Evolutionary conservation across 2,113 vertebrate genomes (phyloP), one percentile per base, ranked within the genome.

Genomic region (Stegastes partitus): DNA sequence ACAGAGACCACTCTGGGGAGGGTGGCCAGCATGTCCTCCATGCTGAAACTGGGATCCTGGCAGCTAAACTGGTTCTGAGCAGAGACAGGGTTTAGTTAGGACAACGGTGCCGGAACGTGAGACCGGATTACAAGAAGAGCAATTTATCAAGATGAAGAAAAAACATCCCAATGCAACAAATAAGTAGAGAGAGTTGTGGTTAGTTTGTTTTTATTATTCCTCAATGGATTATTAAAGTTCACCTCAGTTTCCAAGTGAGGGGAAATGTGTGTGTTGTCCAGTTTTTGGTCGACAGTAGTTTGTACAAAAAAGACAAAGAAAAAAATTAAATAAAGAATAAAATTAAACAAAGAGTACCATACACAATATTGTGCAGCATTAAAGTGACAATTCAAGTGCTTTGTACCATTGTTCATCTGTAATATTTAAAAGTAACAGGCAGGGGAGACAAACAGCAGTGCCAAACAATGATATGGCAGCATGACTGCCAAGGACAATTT

Each of bases 11-110:
- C 92, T 93, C 93, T 89, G 68, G 94, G 93, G 0, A 96, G 93
- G 78, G 96, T 89, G 0, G 95, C 82, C 62, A 97, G 84, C 61
- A 94, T 95, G 68, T 96, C 95, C 39, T 97, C 96, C 10, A 95
- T 85, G 11, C 93, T 58, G 1, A 96, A 97, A 64, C 94, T 95
- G 1, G 96, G 95, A 0, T 98, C 98, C 83, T 96, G 94, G 66
- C 97, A 98, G 12, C 95, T 91, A 85, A 98, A 99, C 88, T 98
- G 98, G 93, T 96, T 98, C 97, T 98, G 91, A 58, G 91, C 57
- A 37, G 71, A 79, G 25, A 15, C 9, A 67, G 19, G 5, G 22
- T 68, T 59, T 37, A 10, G 6, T 45, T 12, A 11, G 3, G 0
- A 44, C 14, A 21, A 8, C 26, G 4, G 1, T 31, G 23, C n/a